Evolutionary conservation across 92 coral and sea anemone genomes (phyloP).

Genomic region (Anthopleura xanthogrammica): DNA sequence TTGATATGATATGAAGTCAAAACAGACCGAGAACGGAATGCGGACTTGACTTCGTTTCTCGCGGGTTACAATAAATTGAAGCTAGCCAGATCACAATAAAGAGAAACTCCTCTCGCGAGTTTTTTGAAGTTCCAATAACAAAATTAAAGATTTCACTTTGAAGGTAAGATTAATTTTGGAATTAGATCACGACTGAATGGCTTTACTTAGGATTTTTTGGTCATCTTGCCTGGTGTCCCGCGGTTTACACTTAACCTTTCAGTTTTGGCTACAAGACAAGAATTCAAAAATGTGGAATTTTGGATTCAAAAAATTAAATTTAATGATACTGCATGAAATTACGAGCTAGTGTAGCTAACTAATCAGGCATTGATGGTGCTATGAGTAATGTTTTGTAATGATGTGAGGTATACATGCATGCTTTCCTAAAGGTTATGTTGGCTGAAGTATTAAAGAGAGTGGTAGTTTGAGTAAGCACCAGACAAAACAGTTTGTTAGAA

Average conservation of each 20-base stretch:
- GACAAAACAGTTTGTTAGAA: neutral
- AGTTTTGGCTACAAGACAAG: neutral
- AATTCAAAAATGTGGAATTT: neutral
- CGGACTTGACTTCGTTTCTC: neutral
- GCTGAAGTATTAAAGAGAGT: too few species aligned
- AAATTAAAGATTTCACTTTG: neutral
- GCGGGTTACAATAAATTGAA: too few species aligned
- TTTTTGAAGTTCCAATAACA: neutral
- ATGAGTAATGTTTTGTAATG: neutral
- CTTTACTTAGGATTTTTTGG: neutral
- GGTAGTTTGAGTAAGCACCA: neutral
- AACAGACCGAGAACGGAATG: neutral
- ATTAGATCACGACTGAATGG: neutral
- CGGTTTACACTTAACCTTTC: neutral
- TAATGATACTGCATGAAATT: neutral
- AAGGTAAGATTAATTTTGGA: slow-evolving; percentile 7
- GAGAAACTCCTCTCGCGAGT: neutral
- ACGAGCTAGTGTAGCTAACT: too few species aligned
- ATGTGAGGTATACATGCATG: neutral
- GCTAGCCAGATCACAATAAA: neutral
- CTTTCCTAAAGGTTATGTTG: too few species aligned
- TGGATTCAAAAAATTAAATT: neutral
- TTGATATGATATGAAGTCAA: neutral
- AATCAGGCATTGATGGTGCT: neutral
- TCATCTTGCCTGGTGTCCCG: neutral